phyloP scores from a whole-genome alignment of 2,888 invertebrate genomes.

The Calephelis perditalis region DNA sequence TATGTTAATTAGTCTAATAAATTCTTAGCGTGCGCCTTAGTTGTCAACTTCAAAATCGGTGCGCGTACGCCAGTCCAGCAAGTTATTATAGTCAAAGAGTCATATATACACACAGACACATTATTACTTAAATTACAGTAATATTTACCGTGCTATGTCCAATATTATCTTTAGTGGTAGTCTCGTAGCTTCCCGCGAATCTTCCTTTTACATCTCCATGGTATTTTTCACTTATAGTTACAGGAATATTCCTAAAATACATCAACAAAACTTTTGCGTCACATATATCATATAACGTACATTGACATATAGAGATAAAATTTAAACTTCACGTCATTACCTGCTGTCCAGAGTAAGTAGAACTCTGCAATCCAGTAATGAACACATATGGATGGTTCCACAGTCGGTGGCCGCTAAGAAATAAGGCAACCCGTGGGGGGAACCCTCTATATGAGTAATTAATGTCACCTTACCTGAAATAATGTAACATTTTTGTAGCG shows the following conservation, averaged over 20 bases:
- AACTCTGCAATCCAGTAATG: conserved; percentile 48
- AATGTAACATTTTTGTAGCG: not conserved
- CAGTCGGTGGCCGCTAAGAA: conserved; percentile 58
- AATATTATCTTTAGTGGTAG: not conserved
- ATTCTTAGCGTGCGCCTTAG: no score
- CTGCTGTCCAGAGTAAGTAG: conserved; percentile 61
- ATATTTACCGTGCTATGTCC: no score
- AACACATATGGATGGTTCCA: conserved; percentile 56
- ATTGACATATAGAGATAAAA: no score
- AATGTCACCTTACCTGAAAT: conserved; percentile 49
- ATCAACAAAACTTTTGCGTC: not conserved
- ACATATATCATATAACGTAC: no score
- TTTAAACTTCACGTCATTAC: conserved; percentile 30
- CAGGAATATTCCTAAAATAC: conserved; percentile 44
- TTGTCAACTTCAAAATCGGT: no score
- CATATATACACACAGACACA: no score
- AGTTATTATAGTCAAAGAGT: no score
- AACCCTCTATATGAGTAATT: conserved; percentile 49
- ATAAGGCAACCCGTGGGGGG: conserved; percentile 44
- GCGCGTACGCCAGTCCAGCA: no score
- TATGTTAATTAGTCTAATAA: no score
- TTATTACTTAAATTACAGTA: no score
- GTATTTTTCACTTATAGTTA: conserved; percentile 37
- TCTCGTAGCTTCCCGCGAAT: conserved; percentile 38
- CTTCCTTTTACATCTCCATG: conserved; percentile 50